Evolutionary conservation across 2,113 vertebrate species (phyloP).

Genomic region (Alosa alosa): DNA sequence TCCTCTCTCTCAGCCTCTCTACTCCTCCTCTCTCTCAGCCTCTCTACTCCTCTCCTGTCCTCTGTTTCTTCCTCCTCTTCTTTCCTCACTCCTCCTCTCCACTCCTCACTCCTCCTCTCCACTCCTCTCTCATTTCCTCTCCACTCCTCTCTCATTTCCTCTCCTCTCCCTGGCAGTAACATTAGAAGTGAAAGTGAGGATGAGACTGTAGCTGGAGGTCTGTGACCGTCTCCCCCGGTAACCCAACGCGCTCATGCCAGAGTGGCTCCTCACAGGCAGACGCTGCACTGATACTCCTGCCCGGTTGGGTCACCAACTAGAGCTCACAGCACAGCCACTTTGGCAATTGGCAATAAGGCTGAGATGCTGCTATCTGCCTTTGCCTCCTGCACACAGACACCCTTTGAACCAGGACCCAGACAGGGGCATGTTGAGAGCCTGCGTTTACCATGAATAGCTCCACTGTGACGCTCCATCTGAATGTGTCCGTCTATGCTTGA

Average conservation of each 20-base stretch:
- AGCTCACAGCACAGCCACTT: too few relatives aligned
- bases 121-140: background rate
- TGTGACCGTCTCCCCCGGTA: background rate
- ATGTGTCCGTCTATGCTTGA: too few relatives aligned
- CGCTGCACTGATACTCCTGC: background rate
- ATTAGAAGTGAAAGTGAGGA: slow-evolving; percentile 1
- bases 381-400: too few relatives aligned
- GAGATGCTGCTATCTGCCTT: too few relatives aligned
- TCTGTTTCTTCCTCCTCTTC: background rate
- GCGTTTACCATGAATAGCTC: background rate
- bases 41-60: background rate
- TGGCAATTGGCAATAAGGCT: too few relatives aligned
- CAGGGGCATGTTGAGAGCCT: background rate
- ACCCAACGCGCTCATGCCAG: background rate
- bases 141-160: background rate
- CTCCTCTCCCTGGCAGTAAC: background rate
- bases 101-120: background rate
- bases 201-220: background rate
- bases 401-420: too few relatives aligned
- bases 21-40: background rate
- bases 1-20: background rate
- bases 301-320: background rate
- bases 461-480: background rate
- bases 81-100: background rate
- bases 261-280: background rate